Percentiles rank a stretch among this genome's conserved stretches.
These are phyloP conservation scores for Syngnathus rostellatus DNA, from an alignment of 2,797 vertebrate species.

Conservation along the genomic window DNA sequence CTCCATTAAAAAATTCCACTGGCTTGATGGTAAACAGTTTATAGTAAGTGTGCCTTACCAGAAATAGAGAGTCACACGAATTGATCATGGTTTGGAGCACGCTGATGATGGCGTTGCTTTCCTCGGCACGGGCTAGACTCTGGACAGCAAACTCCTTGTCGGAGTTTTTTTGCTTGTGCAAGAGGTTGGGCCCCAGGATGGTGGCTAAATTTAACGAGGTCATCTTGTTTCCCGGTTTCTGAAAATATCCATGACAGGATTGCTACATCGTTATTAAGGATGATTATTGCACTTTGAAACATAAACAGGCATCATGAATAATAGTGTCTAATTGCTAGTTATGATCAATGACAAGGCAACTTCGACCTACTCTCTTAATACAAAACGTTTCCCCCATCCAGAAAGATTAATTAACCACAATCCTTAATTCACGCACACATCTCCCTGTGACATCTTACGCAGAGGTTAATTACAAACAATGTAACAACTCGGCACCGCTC, in stretches of 20 bases:
- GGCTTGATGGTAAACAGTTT: conserved; percentile 1
- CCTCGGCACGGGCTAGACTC: conserved; percentile 89
- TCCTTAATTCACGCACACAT: neutral
- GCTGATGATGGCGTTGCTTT: conserved; percentile 86
- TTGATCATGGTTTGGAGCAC: conserved; percentile 90
- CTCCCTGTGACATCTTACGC: neutral
- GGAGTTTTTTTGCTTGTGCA: conserved; percentile 90
- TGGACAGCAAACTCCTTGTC: conserved; percentile 95
- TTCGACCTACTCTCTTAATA: neutral
- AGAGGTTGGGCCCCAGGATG: conserved; percentile 93
- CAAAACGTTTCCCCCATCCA: neutral
- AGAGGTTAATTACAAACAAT: conserved; percentile 6
- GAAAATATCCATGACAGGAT: conserved; percentile 20
- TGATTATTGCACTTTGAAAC: neutral
- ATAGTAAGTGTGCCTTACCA: conserved; percentile 62
- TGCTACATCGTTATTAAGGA: neutral
- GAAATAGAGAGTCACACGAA: conserved; percentile 81
- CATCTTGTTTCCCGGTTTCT: conserved; percentile 98
- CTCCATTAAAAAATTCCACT: conserved; percentile 21
- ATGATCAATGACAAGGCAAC: neutral
- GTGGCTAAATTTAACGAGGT: conserved; percentile 93
- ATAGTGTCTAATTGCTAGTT: neutral
- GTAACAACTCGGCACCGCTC: neutral
- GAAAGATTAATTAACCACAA: neutral
- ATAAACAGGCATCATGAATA: neutral